Base-by-base conservation (phyloP, 2,113 vertebrate genomes). In the Catharus fuscescens region DNA sequence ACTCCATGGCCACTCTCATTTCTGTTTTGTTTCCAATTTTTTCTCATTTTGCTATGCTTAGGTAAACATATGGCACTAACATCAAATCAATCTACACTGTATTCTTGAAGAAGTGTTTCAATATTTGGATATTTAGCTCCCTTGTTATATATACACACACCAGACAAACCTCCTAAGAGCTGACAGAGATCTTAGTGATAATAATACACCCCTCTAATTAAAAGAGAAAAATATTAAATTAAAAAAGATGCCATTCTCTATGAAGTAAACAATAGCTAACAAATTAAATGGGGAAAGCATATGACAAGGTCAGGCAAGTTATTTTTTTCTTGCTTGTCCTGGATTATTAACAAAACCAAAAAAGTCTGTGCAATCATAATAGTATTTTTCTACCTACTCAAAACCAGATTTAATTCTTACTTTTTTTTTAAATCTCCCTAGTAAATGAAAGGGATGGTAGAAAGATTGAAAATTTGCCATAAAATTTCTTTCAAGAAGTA, bases 321-420 rank as follows among this genome's bases (percentile, higher is more conserved):
- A 59, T 62, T 95, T 25, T 88, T 57, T 44, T 50, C 50, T 59
- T 90, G 57, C 62, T 52, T 74, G 34, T 53, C 34, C 38, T 32
- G 20, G 45, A 20, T 77, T 61, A 94, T 73, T 77, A 53, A 92
- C 86, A 95, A 47, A 87, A 53, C 90, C 77, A 95, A 38, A 84
- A 85, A 72, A 17, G 2, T 7, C 40, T 57, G 19, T 56, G 44
- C 19, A 88, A 93, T 70, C 42, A 25, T 8, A 71, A 19, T 62
- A n/a, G 21, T 56, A 78, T 69, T 82, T 53, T 77, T 25, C 57
- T 62, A 80, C 12, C 24, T 53, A 70, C 40, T 72, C 32, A 53
- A 93, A 94, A 18, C 0, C n/a, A 54, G 23, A 31, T 78, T 69
- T 71, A n/a, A 64, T 16, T 78, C 18, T 23, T 42, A 31, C 5